Base-by-base conservation (phyloP, 1,140 invertebrate genomes). In the Drosophila nannoptera region DNA sequence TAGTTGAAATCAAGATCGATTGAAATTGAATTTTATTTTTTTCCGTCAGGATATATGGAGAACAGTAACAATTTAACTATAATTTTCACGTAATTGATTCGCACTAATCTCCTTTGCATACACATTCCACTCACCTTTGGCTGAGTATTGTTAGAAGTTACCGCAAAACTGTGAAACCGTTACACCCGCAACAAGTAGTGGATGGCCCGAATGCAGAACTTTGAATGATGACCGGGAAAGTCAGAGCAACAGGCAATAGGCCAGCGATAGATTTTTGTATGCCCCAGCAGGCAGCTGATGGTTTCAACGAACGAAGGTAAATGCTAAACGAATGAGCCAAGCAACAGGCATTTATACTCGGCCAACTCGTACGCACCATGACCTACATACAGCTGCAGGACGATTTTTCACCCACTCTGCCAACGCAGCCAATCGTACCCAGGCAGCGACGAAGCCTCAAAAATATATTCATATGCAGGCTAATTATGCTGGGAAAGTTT, bases 391-490 rank as follows among this genome's bases (percentile, higher is more conserved):
- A 38, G 55, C 53, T 22, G 53, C 12, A 65, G 67, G 67, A 58
- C 53, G 38, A 38, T 52, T 63, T 56, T 16, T 29, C 5, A 29
- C 29, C 31, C 22, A 22, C 22, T 22, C 22, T 22, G 2, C 32
- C 31, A 16, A 31, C 11, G 46, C 32, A 8, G 9, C 3, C 31
- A 2, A 22, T 22, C 22, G 22, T 22, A 22, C 22, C 7, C 46
- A 55, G 35, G 49, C 55, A 70, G 14, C 49, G 46, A 40, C 40
- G 81, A 86, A 86, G 72, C 77, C 81, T 71, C 81, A 75, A 69
- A 86, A 86, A 86, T 84, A 74, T 70, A 68, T 77, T 77, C 69
- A 84, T 86, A 87, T 86, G 81, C 81, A 77, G 55, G 56, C 58
- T 86, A 86, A 86, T 86, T 86, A 86, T 62, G 74, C 69, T 73